Base-by-base conservation (phyloP, 2,888 invertebrate genomes). In the Sinotaia quadrata region DNA sequence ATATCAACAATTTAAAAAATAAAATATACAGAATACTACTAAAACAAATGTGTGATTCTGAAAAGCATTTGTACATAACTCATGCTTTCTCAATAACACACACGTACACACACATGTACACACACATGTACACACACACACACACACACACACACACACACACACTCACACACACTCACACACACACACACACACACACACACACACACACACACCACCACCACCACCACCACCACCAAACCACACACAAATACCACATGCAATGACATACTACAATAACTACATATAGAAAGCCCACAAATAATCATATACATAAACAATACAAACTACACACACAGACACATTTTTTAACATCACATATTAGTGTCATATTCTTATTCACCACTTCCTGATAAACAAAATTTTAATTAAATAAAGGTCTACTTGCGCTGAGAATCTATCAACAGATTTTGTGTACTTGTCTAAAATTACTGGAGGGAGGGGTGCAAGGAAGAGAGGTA, bases 121-220 rank as follows among this genome's bases (percentile, higher is more conserved):
- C 52, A 52, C 52, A 24, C 52, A 52, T 31, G 15, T 31, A 7
- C 52, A 24, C 52, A 52, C 52, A 52, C 52, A 24, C 52, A 52
- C 27, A 52, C 15, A 24, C 52, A 52, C 52, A 24, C 52, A 24
- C 52, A 24, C 52, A 24, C 52, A 24, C 52, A 24, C 52, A 24
- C 52, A 24, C 52, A 24, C 52, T 29, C 52, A 24, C 52, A 52
- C 52, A 24, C 52, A 52, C 52, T 29, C 52, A 24, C 52, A 52
- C 52, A 52, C 52, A 52, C 52, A 52, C 52, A 52, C 52, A 52
- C 24, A 24, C 52, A 52, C 52, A 52, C 52, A 52, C 52, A 52
- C 52, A 52, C 52, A 52, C 52, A 52, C 52, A 52, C 52, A 52
- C 52, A 52, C 52, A 24, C 52, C 24, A 24, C 24, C 52, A 52